Evolutionary conservation across 2,888 invertebrate species (phyloP), one percentile per base, ranked within the genome.

Genomic region (Cataglyphis rosenhaueri): DNA sequence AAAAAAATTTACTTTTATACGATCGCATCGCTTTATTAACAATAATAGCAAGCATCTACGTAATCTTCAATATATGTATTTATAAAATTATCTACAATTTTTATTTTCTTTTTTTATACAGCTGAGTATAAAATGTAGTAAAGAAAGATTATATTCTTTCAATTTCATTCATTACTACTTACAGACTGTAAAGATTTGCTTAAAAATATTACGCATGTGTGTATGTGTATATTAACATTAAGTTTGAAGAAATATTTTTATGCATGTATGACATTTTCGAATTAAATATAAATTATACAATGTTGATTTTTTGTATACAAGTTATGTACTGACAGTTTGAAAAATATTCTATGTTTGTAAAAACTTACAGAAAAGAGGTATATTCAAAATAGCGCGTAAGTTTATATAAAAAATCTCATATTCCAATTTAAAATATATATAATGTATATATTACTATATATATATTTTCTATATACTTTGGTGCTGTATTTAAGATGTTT

Each of bases 331-430:
- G 32, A 81, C 85, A 68, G 59, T 83, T 57, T 65, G 21, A 79
- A 78, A 83, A 82, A 32, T 82, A 57, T 79, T 79, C 48, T 61
- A 52, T 71, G 15, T 73, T 55, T 57, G 82, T 78, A 81, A 64
- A 64, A 78, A 68, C 76, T 85, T 87, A 87, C 75, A 88, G 81
- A 87, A 81, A 87, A 84, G 66, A 64, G 74, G 76, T 82, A 71
- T 89, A 89, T 87, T 87, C 81, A 85, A 88, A 84, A 87, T 89
- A 86, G 82, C 78, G 65, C 48, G 48, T 79, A 86, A 85, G 62
- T 32, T 83, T 38, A 38, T 82, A 82, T 87, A 88, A 79, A 88
- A 88, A 83, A 85, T 65, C 25, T 66, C 52, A 48, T 35, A 18
- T 70, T 55, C 41, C 61, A 38, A 84, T 86, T 83, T 86, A 74